Percentiles rank a stretch among this genome's conserved stretches.
Conservation (phyloP, 1,140 invertebrate genomes). For the Zaprionus gabonicus region DNA sequence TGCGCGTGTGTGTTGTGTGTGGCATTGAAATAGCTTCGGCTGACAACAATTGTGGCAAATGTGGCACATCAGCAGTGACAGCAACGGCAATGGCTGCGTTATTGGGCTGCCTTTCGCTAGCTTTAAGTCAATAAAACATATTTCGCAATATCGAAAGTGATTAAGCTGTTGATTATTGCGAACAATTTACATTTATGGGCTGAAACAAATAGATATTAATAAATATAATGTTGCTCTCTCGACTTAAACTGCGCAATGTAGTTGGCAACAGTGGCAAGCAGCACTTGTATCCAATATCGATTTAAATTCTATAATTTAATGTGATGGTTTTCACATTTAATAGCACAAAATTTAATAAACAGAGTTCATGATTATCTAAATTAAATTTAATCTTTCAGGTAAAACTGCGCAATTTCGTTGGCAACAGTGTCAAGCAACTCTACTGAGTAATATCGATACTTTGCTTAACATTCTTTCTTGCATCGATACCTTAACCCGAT, state of each 20-base stretch:
- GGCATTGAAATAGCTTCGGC: conserved; percentile 53
- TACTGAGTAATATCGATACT: too few species aligned
- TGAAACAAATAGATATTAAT: not conserved
- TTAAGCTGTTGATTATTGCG: not conserved
- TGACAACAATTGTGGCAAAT: conserved; percentile 68
- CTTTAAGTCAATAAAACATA: conserved; percentile 27
- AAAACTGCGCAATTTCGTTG: too few species aligned
- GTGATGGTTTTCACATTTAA: not conserved
- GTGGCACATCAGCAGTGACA: conserved; percentile 43
- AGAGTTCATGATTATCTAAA: not conserved
- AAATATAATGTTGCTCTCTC: not conserved
- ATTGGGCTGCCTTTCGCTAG: conserved; percentile 34
- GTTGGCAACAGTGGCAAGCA: conserved; percentile 1
- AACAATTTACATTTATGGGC: not conserved
- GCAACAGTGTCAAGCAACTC: too few species aligned
- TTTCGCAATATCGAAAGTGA: conserved; percentile 8
- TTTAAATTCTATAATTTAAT: not conserved
- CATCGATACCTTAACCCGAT: too few species aligned
- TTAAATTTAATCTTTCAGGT: not conserved
- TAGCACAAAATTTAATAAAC: not conserved
- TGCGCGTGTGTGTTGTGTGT: conserved; percentile 25
- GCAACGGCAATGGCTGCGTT: conserved; percentile 20
- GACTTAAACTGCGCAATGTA: not conserved
- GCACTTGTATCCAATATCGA: not conserved
- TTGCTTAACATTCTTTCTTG: too few species aligned